A percentile compares a stretch with the other conserved stretches of the same genome.
phyloP scores from a whole-genome alignment of 2,888 invertebrate genomes.

The Dione vanillae region DNA sequence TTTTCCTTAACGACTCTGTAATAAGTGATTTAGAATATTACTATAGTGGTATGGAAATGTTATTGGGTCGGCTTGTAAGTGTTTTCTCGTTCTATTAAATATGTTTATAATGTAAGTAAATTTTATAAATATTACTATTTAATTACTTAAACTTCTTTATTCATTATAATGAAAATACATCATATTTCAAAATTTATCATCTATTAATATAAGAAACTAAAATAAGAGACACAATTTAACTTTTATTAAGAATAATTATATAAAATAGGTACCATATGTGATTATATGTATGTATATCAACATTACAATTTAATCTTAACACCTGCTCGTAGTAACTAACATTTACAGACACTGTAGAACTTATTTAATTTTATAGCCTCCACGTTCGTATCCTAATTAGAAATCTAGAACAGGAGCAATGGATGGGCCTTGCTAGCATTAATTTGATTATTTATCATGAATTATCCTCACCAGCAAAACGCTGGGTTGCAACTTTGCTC shows the following conservation, averaged over 20 bases:
- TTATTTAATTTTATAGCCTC: constrained; percentile 39
- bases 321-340: constrained; percentile 32
- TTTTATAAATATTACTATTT: not conserved
- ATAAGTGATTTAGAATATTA: not conserved
- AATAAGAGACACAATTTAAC: too few species aligned
- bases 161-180: too few species aligned
- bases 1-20: constrained; percentile 27
- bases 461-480: constrained; percentile 16
- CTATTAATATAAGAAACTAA: too few species aligned
- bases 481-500: constrained; percentile 14
- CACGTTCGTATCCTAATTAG: constrained; percentile 48
- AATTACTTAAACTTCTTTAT: not conserved
- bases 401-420: constrained; percentile 46
- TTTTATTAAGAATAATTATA: not conserved
- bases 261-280: not conserved
- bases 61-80: not conserved
- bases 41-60: not conserved
- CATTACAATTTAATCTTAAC: constrained; percentile 22
- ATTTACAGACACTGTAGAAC: constrained; percentile 33
- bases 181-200: not conserved
- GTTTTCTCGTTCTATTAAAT: not conserved
- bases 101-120: constrained; percentile 14
- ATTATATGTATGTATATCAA: not conserved
- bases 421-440: constrained; percentile 29
- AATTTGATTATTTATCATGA: constrained; percentile 38